A percentile compares a stretch with the other conserved stretches of the same genome.
These are phyloP conservation scores for Alfaro cultratus DNA, from an alignment of 2,797 vertebrate species.

Conservation along the genomic window DNA sequence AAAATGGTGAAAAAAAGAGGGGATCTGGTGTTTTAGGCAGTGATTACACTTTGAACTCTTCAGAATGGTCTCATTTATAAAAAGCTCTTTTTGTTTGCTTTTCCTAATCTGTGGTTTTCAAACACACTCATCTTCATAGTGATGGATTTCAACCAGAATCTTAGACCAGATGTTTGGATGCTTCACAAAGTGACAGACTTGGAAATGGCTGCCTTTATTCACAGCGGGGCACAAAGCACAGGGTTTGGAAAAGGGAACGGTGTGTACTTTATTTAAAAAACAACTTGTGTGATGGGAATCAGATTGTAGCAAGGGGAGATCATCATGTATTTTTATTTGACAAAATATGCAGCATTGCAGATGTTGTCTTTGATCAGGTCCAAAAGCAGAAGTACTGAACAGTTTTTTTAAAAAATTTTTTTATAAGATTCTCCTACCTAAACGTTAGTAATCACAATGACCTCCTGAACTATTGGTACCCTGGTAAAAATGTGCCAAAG, in stretches of 20 bases:
- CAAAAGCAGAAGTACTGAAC: not conserved
- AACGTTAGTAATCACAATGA: not conserved
- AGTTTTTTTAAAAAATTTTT: not conserved
- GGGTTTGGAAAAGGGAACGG: not conserved
- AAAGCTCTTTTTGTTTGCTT: slow-evolving; percentile 7
- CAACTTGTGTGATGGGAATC: not conserved
- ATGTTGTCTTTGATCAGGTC: not conserved
- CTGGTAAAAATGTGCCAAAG: not conserved
- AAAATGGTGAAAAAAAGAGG: not conserved
- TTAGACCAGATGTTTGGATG: slow-evolving; percentile 56
- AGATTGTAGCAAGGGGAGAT: not conserved
- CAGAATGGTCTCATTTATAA: not conserved
- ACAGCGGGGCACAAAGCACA: slow-evolving; percentile 16
- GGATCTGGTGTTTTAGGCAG: not conserved
- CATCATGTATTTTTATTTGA: not conserved
- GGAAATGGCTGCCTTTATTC: slow-evolving; percentile 26
- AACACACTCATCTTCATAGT: slow-evolving; percentile 3
- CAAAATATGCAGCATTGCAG: not conserved
- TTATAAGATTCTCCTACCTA: not conserved
- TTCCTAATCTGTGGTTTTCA: not conserved
- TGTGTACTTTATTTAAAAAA: not conserved
- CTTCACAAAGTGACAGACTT: slow-evolving; percentile 35
- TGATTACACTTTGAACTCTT: not conserved
- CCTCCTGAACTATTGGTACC: not conserved
- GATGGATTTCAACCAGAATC: slow-evolving; percentile 19